These are phyloP conservation scores for Haliaeetus leucogaster DNA, from an alignment of 2,113 vertebrate genomes.

Conservation along the genomic window DNA sequence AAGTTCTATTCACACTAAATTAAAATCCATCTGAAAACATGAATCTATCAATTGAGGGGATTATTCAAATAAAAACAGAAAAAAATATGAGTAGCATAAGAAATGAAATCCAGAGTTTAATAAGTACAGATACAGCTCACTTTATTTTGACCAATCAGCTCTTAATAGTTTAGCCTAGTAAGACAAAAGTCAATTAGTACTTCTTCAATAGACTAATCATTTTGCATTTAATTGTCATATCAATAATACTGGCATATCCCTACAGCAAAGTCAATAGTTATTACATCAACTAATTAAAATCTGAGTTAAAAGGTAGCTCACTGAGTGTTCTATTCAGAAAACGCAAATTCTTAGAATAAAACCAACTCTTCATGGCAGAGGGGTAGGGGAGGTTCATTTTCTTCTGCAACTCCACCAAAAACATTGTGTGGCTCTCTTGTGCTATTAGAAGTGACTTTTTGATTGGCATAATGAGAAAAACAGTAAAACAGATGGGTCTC, in stretches of 20 bases:
- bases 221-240: constrained; percentile 72
- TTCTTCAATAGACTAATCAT: constrained; percentile 65
- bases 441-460: constrained; percentile 32
- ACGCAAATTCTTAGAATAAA: constrained; percentile 9
- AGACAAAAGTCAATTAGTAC: constrained; percentile 65
- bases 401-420: not conserved
- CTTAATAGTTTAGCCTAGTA: constrained; percentile 48
- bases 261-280: constrained; percentile 66
- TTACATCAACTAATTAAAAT: constrained; percentile 70
- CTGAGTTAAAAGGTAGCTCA: constrained; percentile 55
- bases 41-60: not conserved
- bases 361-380: not conserved
- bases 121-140: constrained; percentile 56
- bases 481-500: constrained; percentile 55
- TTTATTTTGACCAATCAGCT: constrained; percentile 58
- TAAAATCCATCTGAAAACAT: not conserved
- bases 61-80: not conserved
- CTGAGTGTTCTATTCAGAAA: constrained; percentile 37
- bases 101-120: not conserved
- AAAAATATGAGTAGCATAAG: not conserved
- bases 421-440: not conserved
- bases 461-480: constrained; percentile 55
- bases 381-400: not conserved
- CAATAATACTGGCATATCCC: constrained; percentile 58
- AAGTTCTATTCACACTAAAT: not conserved